A percentile compares a stretch with the other conserved stretches of the same genome.
Evolutionary conservation across 2,797 vertebrate genomes (phyloP).

Genomic region (Cynodonichthys magdalenae): DNA sequence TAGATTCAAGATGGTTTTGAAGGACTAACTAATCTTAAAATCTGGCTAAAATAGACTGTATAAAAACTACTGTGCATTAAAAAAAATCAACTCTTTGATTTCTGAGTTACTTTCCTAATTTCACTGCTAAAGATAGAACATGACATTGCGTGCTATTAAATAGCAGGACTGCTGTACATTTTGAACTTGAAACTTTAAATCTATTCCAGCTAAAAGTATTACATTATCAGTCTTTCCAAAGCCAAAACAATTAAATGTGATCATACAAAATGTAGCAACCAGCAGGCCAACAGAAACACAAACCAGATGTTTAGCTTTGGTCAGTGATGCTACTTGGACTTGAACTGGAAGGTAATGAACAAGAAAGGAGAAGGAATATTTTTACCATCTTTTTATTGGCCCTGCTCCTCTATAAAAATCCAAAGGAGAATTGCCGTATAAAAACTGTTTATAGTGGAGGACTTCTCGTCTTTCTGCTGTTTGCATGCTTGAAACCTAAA

Average conservation of each 20-base stretch:
- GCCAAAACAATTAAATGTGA: slow-evolving; percentile 37
- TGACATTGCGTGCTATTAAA: background rate
- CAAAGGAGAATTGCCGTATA: slow-evolving; percentile 1
- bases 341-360: slow-evolving; percentile 26
- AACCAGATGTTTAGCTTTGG: slow-evolving; percentile 42
- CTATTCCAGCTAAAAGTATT: slow-evolving; percentile 21
- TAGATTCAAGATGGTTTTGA: too few relatives aligned
- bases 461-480: slow-evolving; percentile 23
- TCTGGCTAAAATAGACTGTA: too few relatives aligned
- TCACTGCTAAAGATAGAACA: background rate
- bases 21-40: too few relatives aligned
- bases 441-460: slow-evolving; percentile 7
- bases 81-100: background rate
- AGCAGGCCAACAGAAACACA: slow-evolving; percentile 30
- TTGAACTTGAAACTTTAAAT: slow-evolving; percentile 2
- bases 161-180: slow-evolving; percentile 15
- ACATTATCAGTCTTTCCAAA: slow-evolving; percentile 13
- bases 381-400: slow-evolving; percentile 9
- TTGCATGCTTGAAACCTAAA: slow-evolving; percentile 28
- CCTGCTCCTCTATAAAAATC: slow-evolving; percentile 3
- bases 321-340: slow-evolving; percentile 31
- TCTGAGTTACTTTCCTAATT: background rate
- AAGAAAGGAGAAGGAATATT: slow-evolving; percentile 3
- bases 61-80: too few relatives aligned
- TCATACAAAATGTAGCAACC: slow-evolving; percentile 18